These are phyloP conservation scores for Argya squamiceps DNA, from an alignment of 2,797 vertebrate species.

Conservation along the genomic window DNA sequence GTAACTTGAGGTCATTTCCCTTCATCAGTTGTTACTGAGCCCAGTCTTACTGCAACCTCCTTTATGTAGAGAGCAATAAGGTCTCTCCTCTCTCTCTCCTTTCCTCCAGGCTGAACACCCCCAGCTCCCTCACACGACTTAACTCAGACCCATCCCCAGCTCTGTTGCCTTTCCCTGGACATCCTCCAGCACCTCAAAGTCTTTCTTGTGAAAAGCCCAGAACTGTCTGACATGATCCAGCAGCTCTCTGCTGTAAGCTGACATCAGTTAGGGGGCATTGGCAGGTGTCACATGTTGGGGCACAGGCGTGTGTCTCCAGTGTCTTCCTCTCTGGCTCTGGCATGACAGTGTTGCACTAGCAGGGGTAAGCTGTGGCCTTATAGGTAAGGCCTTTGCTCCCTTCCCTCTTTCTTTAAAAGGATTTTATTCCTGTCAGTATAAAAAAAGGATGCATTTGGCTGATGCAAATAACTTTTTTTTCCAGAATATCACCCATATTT, in stretches of 20 bases:
- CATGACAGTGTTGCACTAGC: accelerated
- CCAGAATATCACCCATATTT: neutral
- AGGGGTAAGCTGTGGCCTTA: neutral
- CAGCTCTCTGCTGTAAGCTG: neutral
- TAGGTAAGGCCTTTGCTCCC: neutral
- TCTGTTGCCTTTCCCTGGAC: neutral
- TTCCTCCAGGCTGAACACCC: neutral
- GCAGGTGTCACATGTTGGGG: neutral
- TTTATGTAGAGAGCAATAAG: neutral
- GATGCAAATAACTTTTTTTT: accelerated
- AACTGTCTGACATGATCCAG: neutral
- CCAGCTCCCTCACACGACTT: neutral
- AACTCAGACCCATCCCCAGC: neutral
- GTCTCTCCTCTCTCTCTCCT: no score
- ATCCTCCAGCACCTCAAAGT: neutral
- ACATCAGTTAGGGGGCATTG: neutral
- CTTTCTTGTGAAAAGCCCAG: neutral
- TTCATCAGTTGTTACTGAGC: neutral
- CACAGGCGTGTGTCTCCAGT: accelerated
- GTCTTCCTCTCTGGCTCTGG: neutral
- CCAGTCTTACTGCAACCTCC: neutral
- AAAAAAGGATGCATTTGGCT: neutral
- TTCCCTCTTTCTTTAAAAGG: neutral
- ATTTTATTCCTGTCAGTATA: neutral
- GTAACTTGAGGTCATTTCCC: neutral